Percentiles rank a stretch among this genome's conserved stretches.
Evolutionary conservation across 2,113 vertebrate species (phyloP).

Genomic region (Phoenicopterus ruber): DNA sequence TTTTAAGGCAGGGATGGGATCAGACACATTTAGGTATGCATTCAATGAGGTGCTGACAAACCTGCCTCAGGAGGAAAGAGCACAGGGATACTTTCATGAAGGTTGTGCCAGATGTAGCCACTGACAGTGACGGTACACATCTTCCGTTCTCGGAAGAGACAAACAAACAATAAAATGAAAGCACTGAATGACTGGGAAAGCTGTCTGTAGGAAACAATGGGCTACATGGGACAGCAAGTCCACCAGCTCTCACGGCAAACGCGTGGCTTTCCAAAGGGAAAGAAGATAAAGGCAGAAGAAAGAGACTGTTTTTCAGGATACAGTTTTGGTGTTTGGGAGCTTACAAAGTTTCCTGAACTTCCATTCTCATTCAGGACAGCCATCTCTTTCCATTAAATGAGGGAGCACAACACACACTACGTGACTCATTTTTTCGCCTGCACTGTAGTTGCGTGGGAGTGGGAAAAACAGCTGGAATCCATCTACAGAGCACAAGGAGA

Average conservation of each 20-base stretch:
- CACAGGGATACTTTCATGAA: neutral
- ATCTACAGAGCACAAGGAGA: neutral
- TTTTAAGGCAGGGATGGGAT: neutral
- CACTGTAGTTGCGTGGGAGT: neutral
- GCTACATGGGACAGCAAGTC: neutral
- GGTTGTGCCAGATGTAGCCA: neutral
- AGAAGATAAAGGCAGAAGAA: neutral
- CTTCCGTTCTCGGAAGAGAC: neutral
- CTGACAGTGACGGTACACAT: neutral
- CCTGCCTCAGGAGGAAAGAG: neutral
- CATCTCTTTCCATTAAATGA: neutral
- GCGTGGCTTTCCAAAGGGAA: neutral
- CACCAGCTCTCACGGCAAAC: neutral
- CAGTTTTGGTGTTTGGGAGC: neutral
- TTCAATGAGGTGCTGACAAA: neutral
- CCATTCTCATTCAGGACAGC: neutral
- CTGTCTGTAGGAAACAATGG: neutral
- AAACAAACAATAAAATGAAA: neutral
- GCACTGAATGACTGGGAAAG: neutral
- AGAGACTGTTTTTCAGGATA: neutral
- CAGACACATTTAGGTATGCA: neutral
- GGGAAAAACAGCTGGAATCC: conserved; percentile 54
- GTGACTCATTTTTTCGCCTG: neutral
- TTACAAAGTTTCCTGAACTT: neutral
- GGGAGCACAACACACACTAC: neutral